Base-by-base conservation (phyloP, 2,888 invertebrate genomes). In the Euplagia quadripunctaria region DNA sequence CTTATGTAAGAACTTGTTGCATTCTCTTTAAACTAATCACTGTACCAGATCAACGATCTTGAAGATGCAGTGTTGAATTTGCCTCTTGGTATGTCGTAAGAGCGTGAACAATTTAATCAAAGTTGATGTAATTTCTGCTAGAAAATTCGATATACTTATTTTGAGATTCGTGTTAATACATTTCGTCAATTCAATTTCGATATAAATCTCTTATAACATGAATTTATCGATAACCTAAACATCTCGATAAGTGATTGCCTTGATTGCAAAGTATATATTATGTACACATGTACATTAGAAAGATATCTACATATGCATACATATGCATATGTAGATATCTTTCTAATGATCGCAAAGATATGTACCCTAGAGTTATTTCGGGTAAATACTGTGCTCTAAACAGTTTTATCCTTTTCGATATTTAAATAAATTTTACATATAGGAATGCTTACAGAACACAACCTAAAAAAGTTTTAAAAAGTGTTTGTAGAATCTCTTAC, bases 1-100 rank as follows among this genome's bases (percentile, higher is more conserved):
- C 55, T 81, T 81, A 75, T 20, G 64, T 72, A 79, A 71, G 43
- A 17, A 68, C 71, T 51, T 68, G 70, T 46, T 68, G 70, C 72
- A 74, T 68, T 77, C 72, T 70, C 64, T 70, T 42, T 46, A 72
- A 41, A 46, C 49, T 70, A 58, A 79, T 77, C 52, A 73, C 46
- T 17, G 16, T 73, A 75, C 75, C 73, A 55, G 52, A 71, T 81
- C 68, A 72, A 31, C 31, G 69, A 69, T 71, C 61, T 61, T 42
- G 58, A 58, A 69, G 66, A 67, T 76, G 51, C 65, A 65, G 58
- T 70, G 61, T 71, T 72, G 46, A 68, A 73, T 64, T 64, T 67
- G 52, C 46, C 65, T 66, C 67, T 68, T 55, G 8, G 20, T 51
- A 63, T 81, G 75, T 67, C 70, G 61, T 75, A 74, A 78, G 65